Conservation (phyloP, 2,113 vertebrate genomes). For the Ammodytes marinus region DNA sequence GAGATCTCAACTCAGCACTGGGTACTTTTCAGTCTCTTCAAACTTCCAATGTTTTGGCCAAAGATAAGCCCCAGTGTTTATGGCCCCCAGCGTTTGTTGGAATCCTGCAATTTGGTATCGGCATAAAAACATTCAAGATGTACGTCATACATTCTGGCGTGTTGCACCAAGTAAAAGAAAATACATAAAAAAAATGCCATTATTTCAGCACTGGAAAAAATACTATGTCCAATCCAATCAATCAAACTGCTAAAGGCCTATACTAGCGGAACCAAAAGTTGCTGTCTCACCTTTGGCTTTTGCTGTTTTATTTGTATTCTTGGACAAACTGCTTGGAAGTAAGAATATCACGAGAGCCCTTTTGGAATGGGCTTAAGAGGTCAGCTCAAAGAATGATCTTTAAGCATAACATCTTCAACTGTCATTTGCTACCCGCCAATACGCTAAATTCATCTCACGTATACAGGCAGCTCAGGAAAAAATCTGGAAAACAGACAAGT, state of each 20-base stretch:
- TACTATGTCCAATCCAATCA: slow-evolving; percentile 41
- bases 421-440: not conserved
- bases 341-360: not conserved
- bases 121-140: slow-evolving; percentile 33
- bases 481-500: slow-evolving; percentile 54
- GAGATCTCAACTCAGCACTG: not conserved
- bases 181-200: not conserved
- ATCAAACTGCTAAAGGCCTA: slow-evolving; percentile 38
- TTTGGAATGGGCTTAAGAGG: slow-evolving; percentile 20
- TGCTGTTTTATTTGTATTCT: slow-evolving; percentile 26
- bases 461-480: slow-evolving; percentile 20
- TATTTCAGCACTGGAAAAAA: slow-evolving; percentile 43
- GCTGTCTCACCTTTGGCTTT: slow-evolving; percentile 26
- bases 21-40: slow-evolving; percentile 11
- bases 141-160: slow-evolving; percentile 46
- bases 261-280: slow-evolving; percentile 35
- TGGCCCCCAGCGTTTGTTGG: slow-evolving; percentile 38
- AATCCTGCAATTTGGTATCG: slow-evolving; percentile 34
- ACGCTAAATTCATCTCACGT: slow-evolving; percentile 25
- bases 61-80: slow-evolving; percentile 18
- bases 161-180: not conserved
- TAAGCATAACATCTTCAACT: slow-evolving; percentile 13
- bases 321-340: slow-evolving; percentile 39
- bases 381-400: slow-evolving; percentile 22
- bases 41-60: slow-evolving; percentile 29